phyloP scores from a whole-genome alignment of 2,113 vertebrate genomes.

The Sitta europaea region DNA sequence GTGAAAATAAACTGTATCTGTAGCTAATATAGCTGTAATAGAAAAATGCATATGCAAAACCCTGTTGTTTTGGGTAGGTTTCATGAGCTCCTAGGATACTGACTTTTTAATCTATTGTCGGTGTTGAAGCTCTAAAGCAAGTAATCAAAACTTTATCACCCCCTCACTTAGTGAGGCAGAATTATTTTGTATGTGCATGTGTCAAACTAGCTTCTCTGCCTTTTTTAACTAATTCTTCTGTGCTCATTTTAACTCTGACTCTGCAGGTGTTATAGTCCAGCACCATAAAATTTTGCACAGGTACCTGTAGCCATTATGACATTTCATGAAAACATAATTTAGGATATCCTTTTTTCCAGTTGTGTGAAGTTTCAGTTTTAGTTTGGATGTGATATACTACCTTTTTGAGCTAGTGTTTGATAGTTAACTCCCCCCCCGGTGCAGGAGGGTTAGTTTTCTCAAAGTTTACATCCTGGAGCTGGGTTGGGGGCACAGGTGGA shows the following conservation, averaged over 20 bases:
- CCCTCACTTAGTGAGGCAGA: neutral
- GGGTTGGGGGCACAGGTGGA: neutral
- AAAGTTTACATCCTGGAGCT: neutral
- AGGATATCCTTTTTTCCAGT: neutral
- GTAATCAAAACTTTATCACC: neutral
- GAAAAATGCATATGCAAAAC: neutral
- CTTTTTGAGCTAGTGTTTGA: neutral
- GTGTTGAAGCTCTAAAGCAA: neutral
- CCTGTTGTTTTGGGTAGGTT: neutral
- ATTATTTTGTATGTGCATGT: neutral
- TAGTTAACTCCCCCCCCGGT: neutral
- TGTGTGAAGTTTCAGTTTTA: neutral
- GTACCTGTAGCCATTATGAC: neutral
- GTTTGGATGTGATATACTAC: neutral
- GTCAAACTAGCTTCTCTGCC: neutral
- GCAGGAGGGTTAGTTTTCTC: neutral
- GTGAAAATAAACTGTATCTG: neutral
- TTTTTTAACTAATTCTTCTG: neutral
- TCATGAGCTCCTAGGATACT: neutral
- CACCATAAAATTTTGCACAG: neutral
- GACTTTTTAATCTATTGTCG: neutral
- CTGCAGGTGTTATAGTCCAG: neutral
- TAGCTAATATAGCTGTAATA: neutral
- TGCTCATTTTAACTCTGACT: neutral
- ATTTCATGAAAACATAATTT: neutral